phyloP scores from a whole-genome alignment of 2,113 vertebrate species.

The Agapornis roseicollis region DNA sequence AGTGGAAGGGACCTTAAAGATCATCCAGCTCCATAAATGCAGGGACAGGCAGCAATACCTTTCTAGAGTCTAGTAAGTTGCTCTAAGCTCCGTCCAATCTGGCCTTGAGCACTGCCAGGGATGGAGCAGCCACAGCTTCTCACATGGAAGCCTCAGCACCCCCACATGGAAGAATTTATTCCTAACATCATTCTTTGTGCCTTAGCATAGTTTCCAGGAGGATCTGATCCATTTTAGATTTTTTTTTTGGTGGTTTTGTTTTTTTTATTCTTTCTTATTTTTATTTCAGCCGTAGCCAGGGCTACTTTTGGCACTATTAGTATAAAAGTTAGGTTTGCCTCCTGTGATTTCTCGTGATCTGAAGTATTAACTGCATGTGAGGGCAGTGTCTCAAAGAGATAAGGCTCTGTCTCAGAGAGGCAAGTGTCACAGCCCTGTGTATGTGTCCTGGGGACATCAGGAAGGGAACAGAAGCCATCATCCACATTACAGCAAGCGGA shows the following conservation, averaged over 20 bases:
- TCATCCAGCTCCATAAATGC: not conserved
- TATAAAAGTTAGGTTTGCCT: not conserved
- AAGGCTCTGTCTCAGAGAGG: not conserved
- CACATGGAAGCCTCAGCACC: not conserved
- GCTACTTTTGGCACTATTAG: not conserved
- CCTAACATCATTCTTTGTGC: not conserved
- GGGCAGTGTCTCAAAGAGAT: not conserved
- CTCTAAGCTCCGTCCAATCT: not conserved
- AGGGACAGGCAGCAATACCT: not conserved
- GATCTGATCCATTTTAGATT: not conserved
- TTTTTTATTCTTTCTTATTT: not conserved
- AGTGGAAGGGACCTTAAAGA: not conserved
- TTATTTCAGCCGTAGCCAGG: not conserved
- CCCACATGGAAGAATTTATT: not conserved
- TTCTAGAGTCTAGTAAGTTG: not conserved
- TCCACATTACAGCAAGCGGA: rapidly evolving
- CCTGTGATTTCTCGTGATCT: not conserved
- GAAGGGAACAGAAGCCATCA: not conserved
- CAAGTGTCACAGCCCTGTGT: not conserved
- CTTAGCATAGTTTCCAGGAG: not conserved
- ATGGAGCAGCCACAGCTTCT: not conserved
- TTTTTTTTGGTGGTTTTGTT: not conserved
- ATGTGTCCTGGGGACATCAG: rapidly evolving
- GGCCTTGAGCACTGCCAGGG: not conserved
- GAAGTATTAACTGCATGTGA: rapidly evolving